A percentile compares a stretch with the other conserved stretches of the same genome.
phyloP scores from a whole-genome alignment of 1,140 invertebrate genomes.

The Cotesia chilonis region DNA sequence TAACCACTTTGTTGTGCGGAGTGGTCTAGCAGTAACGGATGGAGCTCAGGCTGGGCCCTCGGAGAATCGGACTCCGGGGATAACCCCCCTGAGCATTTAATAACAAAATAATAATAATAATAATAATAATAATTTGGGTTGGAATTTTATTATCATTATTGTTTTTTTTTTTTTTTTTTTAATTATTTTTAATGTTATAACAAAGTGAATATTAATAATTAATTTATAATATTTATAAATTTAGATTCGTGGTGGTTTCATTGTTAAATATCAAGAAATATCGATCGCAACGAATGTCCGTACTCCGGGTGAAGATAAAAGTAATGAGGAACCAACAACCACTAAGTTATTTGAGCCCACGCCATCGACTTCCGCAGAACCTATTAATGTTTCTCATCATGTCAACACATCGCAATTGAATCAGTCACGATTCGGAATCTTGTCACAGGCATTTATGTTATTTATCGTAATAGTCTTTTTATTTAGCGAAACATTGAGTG shows the following conservation, averaged over 20 bases:
- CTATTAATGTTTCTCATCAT: conserved; percentile 61
- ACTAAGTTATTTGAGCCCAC: conserved; percentile 60
- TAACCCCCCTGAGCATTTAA: too few relatives aligned
- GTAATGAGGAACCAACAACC: conserved; percentile 58
- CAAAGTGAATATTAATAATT: too few relatives aligned
- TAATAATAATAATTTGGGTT: too few relatives aligned
- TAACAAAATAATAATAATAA: too few relatives aligned
- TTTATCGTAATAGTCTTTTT: conserved; percentile 88
- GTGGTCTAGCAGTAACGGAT: too few relatives aligned
- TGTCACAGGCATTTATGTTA: conserved; percentile 86
- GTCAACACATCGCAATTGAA: conserved; percentile 89
- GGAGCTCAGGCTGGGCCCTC: too few relatives aligned
- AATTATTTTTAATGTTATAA: too few relatives aligned
- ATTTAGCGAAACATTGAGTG: conserved; percentile 87
- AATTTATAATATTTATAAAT: not conserved
- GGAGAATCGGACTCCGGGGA: too few relatives aligned
- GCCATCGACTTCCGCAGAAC: conserved; percentile 50
- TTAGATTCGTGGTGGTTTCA: conserved; percentile 74
- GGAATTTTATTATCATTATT: too few relatives aligned
- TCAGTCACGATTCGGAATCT: conserved; percentile 86
- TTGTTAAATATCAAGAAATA: conserved; percentile 68
- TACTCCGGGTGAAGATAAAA: conserved; percentile 44
- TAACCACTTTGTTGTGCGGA: too few relatives aligned
- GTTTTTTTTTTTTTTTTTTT: too few relatives aligned
- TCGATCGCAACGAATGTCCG: conserved; percentile 67